Conservation (phyloP, 2,113 vertebrate genomes). For the Odontesthes bonariensis region DNA sequence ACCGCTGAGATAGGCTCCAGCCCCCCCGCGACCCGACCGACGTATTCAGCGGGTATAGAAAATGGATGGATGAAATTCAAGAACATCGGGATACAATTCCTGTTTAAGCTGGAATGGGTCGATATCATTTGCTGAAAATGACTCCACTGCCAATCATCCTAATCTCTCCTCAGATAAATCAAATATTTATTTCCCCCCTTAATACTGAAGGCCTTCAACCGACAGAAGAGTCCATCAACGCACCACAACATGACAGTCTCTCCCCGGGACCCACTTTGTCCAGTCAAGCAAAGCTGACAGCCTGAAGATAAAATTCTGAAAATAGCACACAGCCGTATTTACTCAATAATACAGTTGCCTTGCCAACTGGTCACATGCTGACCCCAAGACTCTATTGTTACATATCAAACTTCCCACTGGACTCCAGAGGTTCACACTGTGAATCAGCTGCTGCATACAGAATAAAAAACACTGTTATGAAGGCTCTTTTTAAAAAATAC, state of each 20-base stretch:
- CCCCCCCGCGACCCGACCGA: too few relatives aligned
- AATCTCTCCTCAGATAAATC: constrained; percentile 19
- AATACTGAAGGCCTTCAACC: neutral
- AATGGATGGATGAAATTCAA: too few relatives aligned
- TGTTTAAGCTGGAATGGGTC: neutral
- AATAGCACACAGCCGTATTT: constrained; percentile 64
- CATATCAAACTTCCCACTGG: constrained; percentile 27
- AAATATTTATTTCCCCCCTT: constrained; percentile 12
- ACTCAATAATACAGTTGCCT: constrained; percentile 54
- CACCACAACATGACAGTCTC: neutral
- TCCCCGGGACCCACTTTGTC: constrained; percentile 31
- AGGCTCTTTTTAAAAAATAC: neutral
- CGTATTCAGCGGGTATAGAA: too few relatives aligned
- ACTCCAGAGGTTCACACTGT: neutral
- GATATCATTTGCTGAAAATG: neutral
- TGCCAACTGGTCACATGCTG: constrained; percentile 58
- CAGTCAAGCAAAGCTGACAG: constrained; percentile 34
- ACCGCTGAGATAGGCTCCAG: too few relatives aligned
- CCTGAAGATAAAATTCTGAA: constrained; percentile 60
- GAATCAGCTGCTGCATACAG: neutral
- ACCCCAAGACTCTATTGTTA: constrained; percentile 54
- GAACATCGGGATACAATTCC: too few relatives aligned
- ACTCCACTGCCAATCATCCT: neutral
- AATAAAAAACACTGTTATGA: neutral
- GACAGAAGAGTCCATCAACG: constrained; percentile 34